These are phyloP conservation scores for Otolemur crassicaudatus DNA, from an alignment of 2,797 vertebrate species.

Conservation along the genomic window DNA sequence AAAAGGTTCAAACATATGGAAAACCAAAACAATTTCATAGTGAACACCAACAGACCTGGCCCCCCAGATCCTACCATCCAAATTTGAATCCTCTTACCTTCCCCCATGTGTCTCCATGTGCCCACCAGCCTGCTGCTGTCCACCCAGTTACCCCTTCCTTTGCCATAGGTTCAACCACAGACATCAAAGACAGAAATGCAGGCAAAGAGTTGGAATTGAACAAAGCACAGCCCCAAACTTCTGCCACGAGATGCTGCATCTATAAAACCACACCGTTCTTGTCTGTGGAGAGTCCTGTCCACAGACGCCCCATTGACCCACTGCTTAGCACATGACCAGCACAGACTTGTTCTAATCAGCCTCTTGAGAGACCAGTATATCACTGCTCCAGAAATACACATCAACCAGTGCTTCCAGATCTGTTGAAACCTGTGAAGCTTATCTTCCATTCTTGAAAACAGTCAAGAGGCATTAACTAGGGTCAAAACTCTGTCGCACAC, in stretches of 20 bases:
- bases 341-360: neutral
- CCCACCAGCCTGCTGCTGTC: neutral
- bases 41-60: accelerated
- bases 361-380: neutral
- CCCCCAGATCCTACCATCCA: neutral
- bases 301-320: neutral
- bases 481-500: neutral
- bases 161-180: neutral
- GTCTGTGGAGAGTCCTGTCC: neutral
- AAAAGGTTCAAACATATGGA: neutral
- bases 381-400: neutral
- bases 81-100: neutral
- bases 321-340: neutral
- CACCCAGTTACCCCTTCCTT: neutral
- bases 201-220: neutral
- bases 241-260: accelerated
- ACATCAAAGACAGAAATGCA: neutral
- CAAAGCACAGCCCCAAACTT: neutral
- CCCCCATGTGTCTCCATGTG: neutral
- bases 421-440: accelerated
- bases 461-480: no score
- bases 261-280: no score
- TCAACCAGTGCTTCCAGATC: neutral
- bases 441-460: neutral
- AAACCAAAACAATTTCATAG: neutral